phyloP scores from a whole-genome alignment of 1,140 invertebrate species.

The Cyclargus thomasi region DNA sequence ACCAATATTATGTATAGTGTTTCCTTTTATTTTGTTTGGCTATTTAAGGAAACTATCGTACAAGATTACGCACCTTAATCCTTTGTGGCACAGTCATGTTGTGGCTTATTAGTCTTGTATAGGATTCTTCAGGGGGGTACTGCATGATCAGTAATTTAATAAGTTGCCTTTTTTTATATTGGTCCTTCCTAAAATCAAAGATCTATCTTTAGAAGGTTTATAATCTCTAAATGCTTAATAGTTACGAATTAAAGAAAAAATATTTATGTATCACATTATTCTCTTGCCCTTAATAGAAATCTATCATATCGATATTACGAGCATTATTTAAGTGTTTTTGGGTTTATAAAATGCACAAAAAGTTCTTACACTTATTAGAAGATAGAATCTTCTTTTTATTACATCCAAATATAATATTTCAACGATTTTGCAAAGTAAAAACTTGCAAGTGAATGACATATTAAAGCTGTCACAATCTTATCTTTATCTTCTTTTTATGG shows the following conservation, averaged over 20 bases:
- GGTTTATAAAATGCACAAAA: not conserved
- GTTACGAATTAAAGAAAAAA: not conserved
- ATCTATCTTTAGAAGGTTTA: not conserved
- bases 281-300: not conserved
- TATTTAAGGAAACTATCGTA: conserved; percentile 5
- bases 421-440: too few species aligned
- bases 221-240: not conserved
- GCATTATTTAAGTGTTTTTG: not conserved
- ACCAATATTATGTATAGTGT: not conserved
- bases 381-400: too few species aligned
- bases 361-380: too few species aligned
- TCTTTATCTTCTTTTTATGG: too few species aligned
- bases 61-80: conserved; percentile 53
- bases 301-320: not conserved
- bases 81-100: conserved; percentile 71
- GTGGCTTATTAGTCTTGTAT: conserved; percentile 65
- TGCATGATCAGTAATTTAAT: conserved; percentile 40
- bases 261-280: not conserved
- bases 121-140: conserved; percentile 63
- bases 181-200: not conserved
- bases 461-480: too few species aligned
- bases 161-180: not conserved
- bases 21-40: not conserved
- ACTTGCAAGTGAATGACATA: too few species aligned
- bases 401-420: too few species aligned